A percentile compares a stretch with the other conserved stretches of the same genome.
Evolutionary conservation across 2,797 vertebrate species (phyloP).

Genomic region (Scomberomorus guttatus): DNA sequence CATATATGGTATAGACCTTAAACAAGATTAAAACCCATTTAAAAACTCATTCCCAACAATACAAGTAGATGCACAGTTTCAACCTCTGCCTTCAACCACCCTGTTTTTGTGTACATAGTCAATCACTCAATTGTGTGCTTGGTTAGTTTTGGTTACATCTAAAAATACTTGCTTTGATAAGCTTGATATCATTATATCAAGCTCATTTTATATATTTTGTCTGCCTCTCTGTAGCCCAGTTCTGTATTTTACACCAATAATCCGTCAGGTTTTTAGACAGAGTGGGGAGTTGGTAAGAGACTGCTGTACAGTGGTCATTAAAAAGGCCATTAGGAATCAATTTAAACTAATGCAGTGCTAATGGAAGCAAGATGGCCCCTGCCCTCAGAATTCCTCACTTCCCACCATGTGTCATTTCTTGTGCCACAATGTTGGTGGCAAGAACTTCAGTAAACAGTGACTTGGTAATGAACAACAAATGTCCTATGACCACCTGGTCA

Average conservation of each 20-base stretch:
- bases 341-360: conserved; percentile 77
- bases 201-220: too few relatives aligned
- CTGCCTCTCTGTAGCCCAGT: neutral
- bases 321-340: conserved; percentile 81
- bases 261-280: conserved; percentile 32
- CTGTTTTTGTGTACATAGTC: neutral
- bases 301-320: conserved; percentile 69
- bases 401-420: conserved; percentile 35
- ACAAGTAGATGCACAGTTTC: neutral
- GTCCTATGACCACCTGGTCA: conserved; percentile 48
- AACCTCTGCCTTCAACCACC: neutral
- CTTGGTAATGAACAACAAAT: conserved; percentile 62
- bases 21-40: neutral
- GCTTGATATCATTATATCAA: conserved; percentile 8
- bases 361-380: conserved; percentile 78
- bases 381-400: conserved; percentile 37
- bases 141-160: neutral
- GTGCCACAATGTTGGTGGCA: conserved; percentile 27
- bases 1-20: neutral
- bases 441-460: conserved; percentile 45
- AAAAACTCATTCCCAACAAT: neutral
- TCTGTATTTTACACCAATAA: conserved; percentile 38
- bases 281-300: conserved; percentile 43
- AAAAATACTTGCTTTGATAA: conserved; percentile 24
- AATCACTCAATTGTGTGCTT: neutral